Base-by-base conservation (phyloP, 2,797 vertebrate genomes). In the Clamator glandarius region DNA sequence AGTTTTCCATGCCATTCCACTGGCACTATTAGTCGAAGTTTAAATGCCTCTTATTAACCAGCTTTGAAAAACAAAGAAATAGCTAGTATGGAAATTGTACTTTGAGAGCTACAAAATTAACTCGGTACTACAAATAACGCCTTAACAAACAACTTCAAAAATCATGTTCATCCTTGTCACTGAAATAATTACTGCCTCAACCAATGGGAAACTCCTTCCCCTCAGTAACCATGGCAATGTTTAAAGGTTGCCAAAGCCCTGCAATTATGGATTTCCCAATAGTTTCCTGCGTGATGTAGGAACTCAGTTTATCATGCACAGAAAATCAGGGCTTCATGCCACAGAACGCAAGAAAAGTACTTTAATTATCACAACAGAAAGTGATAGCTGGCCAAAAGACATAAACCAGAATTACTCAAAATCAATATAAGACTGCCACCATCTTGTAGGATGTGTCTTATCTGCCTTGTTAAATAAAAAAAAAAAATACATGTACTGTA, bases 171-270 rank as follows among this genome's bases (percentile, higher is more conserved):
- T 62, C 76, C 76, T 90, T 88, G 76, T 72, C 76, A 90, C 52
- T 2, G 1, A 81, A 92, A 88, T 85, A 87, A 93, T 91, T 94
- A 88, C 63, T 52, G 79, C 50, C 51, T 26, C 85, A 79, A 8
- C 79, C 91, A 94, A 91, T 86, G 61, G 85, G 73, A 86, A 91
- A 84, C 20, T 59, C 77, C 74, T 93, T 94, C 55, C 69, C 35
- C 29, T 80, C 48, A 21, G 91, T 94, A 95, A 95, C 89, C 92
- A 96, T 92, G 58, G 84, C 88, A 96, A 94, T 94, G 84, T 63
- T 69, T 81, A 81, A 91, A 79, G 80, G 33, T 63, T 92, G 70
- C 70, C 87, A 91, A 92, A 90, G 73, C 69, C 31, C 76, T 73
- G 91, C 55, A 92, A 67, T 89, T 92, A 93, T 24, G 87, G 92